These are phyloP conservation scores for Leptopterna dolabrata DNA, from an alignment of 2,888 invertebrate species.

Conservation along the genomic window DNA sequence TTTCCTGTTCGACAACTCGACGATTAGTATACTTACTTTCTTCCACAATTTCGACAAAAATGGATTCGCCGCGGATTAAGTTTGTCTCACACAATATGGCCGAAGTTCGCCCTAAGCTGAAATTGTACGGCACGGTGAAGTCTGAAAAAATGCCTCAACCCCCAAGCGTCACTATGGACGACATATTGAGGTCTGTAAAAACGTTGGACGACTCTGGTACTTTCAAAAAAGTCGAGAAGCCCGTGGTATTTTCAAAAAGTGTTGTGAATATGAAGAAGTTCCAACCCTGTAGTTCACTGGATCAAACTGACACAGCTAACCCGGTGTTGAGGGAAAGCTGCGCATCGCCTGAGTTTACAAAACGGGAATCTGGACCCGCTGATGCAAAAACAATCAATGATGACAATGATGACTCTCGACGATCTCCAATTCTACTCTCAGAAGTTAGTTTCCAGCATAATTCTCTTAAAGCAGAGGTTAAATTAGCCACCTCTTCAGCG, in stretches of 20 bases:
- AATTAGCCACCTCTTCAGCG: not conserved
- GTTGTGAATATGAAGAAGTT: not conserved
- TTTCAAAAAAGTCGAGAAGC: not conserved
- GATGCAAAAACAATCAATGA: not conserved
- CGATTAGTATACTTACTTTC: no score
- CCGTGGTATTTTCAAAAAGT: not conserved
- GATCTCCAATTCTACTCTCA: not conserved
- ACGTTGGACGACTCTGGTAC: not conserved
- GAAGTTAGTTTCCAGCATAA: not conserved
- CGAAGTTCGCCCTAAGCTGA: not conserved
- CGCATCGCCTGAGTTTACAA: not conserved
- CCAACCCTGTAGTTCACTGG: not conserved
- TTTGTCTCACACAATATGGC: not conserved
- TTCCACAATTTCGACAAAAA: not conserved
- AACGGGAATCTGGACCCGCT: not conserved
- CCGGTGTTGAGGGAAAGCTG: not conserved
- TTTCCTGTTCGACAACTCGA: no score
- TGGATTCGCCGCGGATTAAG: not conserved
- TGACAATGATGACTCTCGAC: not conserved
- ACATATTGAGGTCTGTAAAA: constrained; percentile 12
- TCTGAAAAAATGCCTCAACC: not conserved
- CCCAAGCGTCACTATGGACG: not conserved
- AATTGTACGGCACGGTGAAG: not conserved
- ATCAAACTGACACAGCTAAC: not conserved
- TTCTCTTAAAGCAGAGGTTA: not conserved